Base-by-base conservation (phyloP, 2,888 invertebrate genomes). In the Drosophila borborema region DNA sequence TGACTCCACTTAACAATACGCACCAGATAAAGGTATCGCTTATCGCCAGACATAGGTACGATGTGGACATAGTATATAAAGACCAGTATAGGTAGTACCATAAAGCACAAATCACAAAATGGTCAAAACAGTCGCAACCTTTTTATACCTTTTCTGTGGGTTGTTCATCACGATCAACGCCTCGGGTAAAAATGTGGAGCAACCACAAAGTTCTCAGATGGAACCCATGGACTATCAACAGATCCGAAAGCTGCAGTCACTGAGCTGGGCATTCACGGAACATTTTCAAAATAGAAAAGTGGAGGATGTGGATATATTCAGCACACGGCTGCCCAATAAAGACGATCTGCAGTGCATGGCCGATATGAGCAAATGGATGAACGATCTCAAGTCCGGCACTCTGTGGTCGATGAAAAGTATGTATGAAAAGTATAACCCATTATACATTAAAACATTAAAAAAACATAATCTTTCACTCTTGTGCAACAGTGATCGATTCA, bases 401-500 rank as follows among this genome's bases (percentile, higher is more conserved):
- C 3, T 54, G 2, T 80, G 80, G 80, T 56, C 80, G 0, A 48
- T 68, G 2, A 76, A 49, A 41, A 72, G 80, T 80, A 48, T 48
- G 67, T 64, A n/a, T n/a, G n/a, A n/a, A n/a, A n/a, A n/a, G n/a
- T n/a, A n/a, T n/a, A n/a, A n/a, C n/a, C n/a, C n/a, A n/a, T n/a
- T n/a, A n/a, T n/a, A n/a, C n/a, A n/a, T n/a, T n/a, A n/a, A n/a
- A n/a, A n/a, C 4, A 28, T 28, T 28, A 28, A 28, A 28, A 28
- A 28, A 28, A 23, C 23, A 28, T 9, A 0, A 16, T 46, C n/a
- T n/a, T 8, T n/a, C 0, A 23, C 20, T 54, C 23, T 36, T 14
- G 2, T 2, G 4, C 14, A 74, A 16, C 49, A 93, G 94, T 93
- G 88, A 53, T 93, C 1, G 94, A 94, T 81, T 85, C 94, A 20